Evolutionary conservation across 1,140 invertebrate species (phyloP).

Genomic region (Cydia fagiglandana): DNA sequence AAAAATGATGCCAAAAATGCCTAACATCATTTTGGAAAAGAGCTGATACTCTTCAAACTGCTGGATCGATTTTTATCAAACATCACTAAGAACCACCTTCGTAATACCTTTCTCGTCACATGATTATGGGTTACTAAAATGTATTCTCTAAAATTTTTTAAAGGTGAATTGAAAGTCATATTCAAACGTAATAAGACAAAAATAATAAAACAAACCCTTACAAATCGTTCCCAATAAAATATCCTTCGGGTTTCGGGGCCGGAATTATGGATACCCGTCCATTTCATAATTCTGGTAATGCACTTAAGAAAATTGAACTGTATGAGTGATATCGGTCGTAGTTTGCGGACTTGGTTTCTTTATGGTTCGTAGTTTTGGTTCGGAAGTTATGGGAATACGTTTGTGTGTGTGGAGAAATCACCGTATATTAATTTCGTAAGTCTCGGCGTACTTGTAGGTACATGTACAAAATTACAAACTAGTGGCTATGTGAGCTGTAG

Average conservation of each 20-base stretch:
- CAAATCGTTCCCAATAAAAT: constrained; percentile 10
- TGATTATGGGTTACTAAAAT: no score
- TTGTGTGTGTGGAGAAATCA: no score
- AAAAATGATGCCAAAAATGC: no score
- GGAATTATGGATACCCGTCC: constrained; percentile 37
- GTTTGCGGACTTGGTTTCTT: not conserved
- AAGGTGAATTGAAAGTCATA: not conserved
- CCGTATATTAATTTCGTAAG: no score
- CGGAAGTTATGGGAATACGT: not conserved
- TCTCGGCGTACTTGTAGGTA: no score
- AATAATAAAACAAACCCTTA: constrained; percentile 38
- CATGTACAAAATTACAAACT: no score
- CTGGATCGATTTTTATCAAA: no score
- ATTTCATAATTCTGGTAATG: constrained; percentile 52
- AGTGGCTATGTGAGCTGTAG: no score
- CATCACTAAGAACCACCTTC: no score
- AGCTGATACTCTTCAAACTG: no score
- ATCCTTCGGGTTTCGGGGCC: constrained; percentile 34
- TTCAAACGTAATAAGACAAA: constrained; percentile 30
- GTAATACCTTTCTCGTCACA: no score
- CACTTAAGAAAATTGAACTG: constrained; percentile 59
- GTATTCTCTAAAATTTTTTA: not conserved
- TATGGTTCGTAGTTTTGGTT: not conserved
- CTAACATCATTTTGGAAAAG: no score
- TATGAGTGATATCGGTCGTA: constrained; percentile 23